Base-by-base conservation (phyloP, 2,888 invertebrate genomes). In the Nomada ruficornis region DNA sequence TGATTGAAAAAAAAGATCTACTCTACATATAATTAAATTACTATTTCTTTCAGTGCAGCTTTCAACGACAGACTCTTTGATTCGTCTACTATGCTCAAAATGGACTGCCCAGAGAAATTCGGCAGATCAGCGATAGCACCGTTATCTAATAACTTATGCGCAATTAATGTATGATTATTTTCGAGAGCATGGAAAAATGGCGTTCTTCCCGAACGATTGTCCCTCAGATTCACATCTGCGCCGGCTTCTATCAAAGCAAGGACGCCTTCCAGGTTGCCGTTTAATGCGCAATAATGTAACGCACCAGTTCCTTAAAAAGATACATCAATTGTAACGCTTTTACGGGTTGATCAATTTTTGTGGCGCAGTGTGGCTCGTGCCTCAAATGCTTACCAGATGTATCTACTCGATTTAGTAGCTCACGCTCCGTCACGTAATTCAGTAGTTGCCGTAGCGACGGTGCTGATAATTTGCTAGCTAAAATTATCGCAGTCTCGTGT, bases 171-270 rank as follows among this genome's bases (percentile, higher is more conserved):
- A 13, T 89, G 77, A 15, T 85, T 70, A 65, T 91, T 90, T 74
- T 93, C 93, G 1, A 93, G 44, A 2, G 93, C 92, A 65, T 92
- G 90, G 83, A 94, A 93, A 4, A 93, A 80, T 9, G 93, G 74
- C 0, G 93, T 93, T 79, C 91, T 88, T 20, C 93, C 93, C 0
- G 93, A 92, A 80, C 89, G 91, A 23, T 81, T 83, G 59, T 94
- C 93, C 10, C 82, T 88, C 4, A 91, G 60, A 86, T 94, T 91
- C 5, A 92, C 71, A 47, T 92, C 84, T 0, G 90, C 91, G 4
- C 90, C 91, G 3, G 83, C 83, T 29, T 67, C n/a, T 29, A 92
- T 11, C 11, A 94, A 84, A 7, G 83, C 77, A 0, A 18, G 74
- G 0, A 89, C 79, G 15, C 91, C 92, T 26, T 88, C 74, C 0